Evolutionary conservation across 2,113 vertebrate species (phyloP), one percentile per base, ranked within the genome.

Genomic region (Meriones unguiculatus): DNA sequence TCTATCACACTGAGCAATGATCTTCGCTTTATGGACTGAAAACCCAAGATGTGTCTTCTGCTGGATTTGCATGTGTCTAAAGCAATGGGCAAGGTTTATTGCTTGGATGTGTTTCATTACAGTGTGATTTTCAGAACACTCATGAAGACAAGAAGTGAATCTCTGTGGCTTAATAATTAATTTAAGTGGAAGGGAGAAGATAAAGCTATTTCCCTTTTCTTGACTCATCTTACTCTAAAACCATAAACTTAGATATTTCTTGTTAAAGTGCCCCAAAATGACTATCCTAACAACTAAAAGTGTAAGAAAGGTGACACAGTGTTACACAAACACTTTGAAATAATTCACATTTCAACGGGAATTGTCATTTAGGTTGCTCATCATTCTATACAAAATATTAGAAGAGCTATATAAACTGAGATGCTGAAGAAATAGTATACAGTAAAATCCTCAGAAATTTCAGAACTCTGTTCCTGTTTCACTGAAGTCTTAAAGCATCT

Each of bases 241-340:
- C 65, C 65, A 50, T 85, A 62, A 81, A 50, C 11, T 50, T 67
- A 7, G 65, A 46, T 46, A 14, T 9, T 87, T 32, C 32, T 93
- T 64, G 77, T 94, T 67, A 81, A 59, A 82, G 7, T 38, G 22
- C 22, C 13, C 32, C 20, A 46, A 90, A 92, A 12, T 87, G 46
- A 96, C 88, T 65, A 54, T 76, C 24, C 77, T 89, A 91, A 85
- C 20, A 92, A 81, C 22, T 78, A 89, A 78, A 69, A 57, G 30
- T n/a, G 38, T 80, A n/a, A 64, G 20, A 90, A 93, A 92, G 93
- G 59, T 13, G 75, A 64, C 35, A 30, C n/a, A 41, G 7, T 50
- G 14, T 46, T 92, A 88, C 9, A n/a, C 54, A 73, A 81, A 7
- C 25, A 70, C 82, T 89, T 73, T n/a, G 59, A 17, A 64, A 64